These are phyloP conservation scores for Delia radicum DNA, from an alignment of 1,140 invertebrate species.

Conservation along the genomic window DNA sequence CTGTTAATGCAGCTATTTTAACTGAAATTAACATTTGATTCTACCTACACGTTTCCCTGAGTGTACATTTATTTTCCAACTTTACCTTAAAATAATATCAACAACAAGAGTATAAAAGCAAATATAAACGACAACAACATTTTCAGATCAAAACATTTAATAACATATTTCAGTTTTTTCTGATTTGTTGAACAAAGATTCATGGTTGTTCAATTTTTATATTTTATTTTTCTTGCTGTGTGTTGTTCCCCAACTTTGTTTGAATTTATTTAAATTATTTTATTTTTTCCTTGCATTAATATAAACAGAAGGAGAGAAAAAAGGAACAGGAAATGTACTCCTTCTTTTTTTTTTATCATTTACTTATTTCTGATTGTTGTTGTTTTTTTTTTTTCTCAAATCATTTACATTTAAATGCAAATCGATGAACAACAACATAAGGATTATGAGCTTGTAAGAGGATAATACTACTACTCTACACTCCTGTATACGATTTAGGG, in stretches of 20 bases:
- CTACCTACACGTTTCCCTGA: too few relatives aligned
- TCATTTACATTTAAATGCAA: slow-evolving; percentile 21
- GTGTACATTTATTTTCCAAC: too few relatives aligned
- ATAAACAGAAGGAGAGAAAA: not conserved
- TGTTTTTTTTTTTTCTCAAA: not conserved
- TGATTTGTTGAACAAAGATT: not conserved
- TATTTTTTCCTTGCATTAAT: not conserved
- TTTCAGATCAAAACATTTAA: not conserved
- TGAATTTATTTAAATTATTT: not conserved
- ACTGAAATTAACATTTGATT: too few relatives aligned
- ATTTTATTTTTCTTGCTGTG: not conserved
- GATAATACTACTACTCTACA: not conserved
- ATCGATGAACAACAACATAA: slow-evolving; percentile 10
- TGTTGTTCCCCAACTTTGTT: not conserved
- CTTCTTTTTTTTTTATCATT: not conserved
- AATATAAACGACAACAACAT: too few relatives aligned
- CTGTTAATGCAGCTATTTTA: too few relatives aligned
- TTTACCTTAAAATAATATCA: too few relatives aligned
- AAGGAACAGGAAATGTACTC: not conserved
- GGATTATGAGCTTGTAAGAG: slow-evolving; percentile 15
- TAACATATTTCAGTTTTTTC: not conserved
- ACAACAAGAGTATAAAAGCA: too few relatives aligned
- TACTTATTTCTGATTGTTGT: not conserved
- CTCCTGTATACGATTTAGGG: too few relatives aligned
- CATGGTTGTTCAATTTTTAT: not conserved